A percentile compares a stretch with the other conserved stretches of the same genome.
Conservation (phyloP, 2,888 invertebrate species). For the Trypoxylon attenuatum region DNA sequence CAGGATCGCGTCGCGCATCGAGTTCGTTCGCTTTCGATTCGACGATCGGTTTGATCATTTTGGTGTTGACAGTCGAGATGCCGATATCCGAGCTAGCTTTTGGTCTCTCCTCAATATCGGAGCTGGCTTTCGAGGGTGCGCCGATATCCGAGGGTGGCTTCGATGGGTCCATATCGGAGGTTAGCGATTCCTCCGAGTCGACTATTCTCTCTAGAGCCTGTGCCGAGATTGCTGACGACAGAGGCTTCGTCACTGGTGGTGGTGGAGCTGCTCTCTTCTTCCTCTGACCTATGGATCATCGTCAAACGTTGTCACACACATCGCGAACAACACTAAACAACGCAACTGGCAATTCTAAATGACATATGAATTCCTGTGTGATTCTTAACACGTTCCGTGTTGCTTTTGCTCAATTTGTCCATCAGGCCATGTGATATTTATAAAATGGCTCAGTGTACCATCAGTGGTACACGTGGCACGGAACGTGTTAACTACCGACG, state of each 20-base stretch:
- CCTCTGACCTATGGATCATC: slow-evolving; percentile 73
- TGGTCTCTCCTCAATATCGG: slow-evolving; percentile 60
- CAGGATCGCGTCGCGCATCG: slow-evolving; percentile 12
- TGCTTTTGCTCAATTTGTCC: too few relatives aligned
- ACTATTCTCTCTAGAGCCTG: slow-evolving; percentile 70
- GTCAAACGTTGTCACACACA: neutral
- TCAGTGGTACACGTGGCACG: too few relatives aligned
- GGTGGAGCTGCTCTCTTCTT: slow-evolving; percentile 79
- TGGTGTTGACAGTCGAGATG: slow-evolving; percentile 40
- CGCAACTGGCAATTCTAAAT: too few relatives aligned
- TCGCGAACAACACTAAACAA: neutral
- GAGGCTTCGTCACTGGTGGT: slow-evolving; percentile 61
- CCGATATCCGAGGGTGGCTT: slow-evolving; percentile 70
- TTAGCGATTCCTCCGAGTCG: slow-evolving; percentile 70
- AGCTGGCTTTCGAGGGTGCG: slow-evolving; percentile 57
- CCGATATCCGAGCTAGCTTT: slow-evolving; percentile 65
- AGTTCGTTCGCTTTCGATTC: slow-evolving; percentile 1
- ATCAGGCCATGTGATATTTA: too few relatives aligned
- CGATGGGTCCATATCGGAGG: slow-evolving; percentile 69
- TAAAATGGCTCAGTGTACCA: too few relatives aligned
- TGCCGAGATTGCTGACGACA: slow-evolving; percentile 67
- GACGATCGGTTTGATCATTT: slow-evolving; percentile 21
- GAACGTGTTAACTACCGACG: too few relatives aligned
- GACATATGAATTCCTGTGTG: too few relatives aligned
- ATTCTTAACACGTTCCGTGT: too few relatives aligned